Evolutionary conservation across 2,113 vertebrate genomes (phyloP).

Genomic region (Chloropsis cyanopogon): DNA sequence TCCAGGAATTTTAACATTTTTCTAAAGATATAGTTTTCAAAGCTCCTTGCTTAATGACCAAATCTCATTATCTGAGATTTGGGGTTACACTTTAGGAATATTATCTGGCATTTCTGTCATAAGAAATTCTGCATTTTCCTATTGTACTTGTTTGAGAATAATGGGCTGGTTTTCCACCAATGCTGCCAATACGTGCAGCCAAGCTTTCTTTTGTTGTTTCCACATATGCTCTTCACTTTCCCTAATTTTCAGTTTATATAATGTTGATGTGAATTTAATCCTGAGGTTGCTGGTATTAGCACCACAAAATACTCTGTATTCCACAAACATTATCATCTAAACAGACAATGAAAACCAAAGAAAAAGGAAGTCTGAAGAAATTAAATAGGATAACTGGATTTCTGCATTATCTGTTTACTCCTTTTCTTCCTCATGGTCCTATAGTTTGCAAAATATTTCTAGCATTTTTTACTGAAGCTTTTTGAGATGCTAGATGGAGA

Average conservation of each 20-base stretch:
- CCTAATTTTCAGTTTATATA: neutral
- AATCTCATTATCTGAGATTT: neutral
- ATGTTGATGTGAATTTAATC: neutral
- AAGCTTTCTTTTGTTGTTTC: neutral
- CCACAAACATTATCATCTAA: neutral
- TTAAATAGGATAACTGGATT: neutral
- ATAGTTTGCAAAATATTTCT: neutral
- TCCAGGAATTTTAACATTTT: neutral
- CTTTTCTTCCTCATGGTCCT: neutral
- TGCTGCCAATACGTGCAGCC: neutral
- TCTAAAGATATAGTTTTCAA: neutral
- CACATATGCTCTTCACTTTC: neutral
- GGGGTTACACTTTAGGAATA: neutral
- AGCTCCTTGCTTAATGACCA: neutral
- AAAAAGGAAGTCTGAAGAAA: neutral
- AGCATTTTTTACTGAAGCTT: neutral
- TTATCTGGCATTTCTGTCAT: neutral
- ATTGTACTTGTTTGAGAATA: neutral
- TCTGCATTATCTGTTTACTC: neutral
- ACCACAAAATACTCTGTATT: neutral
- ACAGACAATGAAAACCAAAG: neutral
- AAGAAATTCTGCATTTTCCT: neutral
- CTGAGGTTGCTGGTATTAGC: neutral
- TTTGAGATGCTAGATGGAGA: neutral
- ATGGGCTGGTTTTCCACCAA: neutral